Evolutionary conservation across 2,888 invertebrate genomes (phyloP).

Genomic region (Rhimphoctona megacephalus): DNA sequence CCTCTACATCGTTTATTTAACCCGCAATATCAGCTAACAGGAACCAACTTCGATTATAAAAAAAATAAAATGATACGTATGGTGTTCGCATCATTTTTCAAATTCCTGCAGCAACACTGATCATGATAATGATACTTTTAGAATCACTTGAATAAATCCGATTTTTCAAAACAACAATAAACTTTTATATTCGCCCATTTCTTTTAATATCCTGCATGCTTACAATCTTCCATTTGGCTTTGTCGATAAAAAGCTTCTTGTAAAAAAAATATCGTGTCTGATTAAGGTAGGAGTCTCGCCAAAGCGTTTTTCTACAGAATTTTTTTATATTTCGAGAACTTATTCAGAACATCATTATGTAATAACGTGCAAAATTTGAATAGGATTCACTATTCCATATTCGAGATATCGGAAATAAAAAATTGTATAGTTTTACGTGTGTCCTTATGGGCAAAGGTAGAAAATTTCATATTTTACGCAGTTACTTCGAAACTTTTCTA

Average conservation of each 20-base stretch:
- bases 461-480: too few species aligned
- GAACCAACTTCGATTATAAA: constrained; percentile 30
- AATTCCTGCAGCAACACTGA: neutral
- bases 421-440: too few species aligned
- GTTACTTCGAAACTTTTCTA: too few species aligned
- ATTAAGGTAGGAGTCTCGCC: too few species aligned
- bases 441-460: too few species aligned
- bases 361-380: too few species aligned
- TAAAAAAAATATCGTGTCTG: neutral
- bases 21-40: constrained; percentile 53
- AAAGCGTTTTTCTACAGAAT: too few species aligned
- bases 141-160: neutral
- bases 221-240: neutral
- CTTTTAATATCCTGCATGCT: neutral
- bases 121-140: neutral
- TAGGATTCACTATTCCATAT: too few species aligned
- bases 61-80: neutral
- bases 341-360: too few species aligned
- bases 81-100: neutral
- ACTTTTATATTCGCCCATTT: neutral
- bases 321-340: too few species aligned
- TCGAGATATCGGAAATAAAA: too few species aligned
- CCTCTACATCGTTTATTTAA: constrained; percentile 41
- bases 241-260: neutral
- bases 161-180: neutral